Conservation (phyloP, 2,888 invertebrate genomes). For the Hirtodrosophila confusa region DNA sequence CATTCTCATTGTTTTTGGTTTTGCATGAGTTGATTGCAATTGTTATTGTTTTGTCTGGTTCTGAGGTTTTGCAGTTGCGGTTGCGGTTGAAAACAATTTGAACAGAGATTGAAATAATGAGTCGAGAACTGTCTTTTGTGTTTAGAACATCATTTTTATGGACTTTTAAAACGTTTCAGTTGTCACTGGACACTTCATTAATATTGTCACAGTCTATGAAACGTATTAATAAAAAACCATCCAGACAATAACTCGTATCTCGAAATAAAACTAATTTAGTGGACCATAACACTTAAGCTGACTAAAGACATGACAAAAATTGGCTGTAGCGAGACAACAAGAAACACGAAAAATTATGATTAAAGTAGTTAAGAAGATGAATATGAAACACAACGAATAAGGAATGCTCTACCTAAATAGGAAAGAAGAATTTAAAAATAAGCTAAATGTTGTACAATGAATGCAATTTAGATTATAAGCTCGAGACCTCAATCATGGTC, state of each 20-base stretch:
- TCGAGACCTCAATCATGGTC: too few relatives aligned
- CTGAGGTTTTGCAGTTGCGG: conserved; percentile 9
- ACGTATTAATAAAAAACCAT: conserved; percentile 29
- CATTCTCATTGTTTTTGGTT: conserved; percentile 10
- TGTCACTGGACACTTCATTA: conserved; percentile 53
- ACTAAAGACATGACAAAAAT: conserved; percentile 64
- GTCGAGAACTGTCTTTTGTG: conserved; percentile 2
- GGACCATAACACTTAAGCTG: conserved; percentile 74
- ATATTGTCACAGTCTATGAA: conserved; percentile 46
- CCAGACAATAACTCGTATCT: conserved; percentile 8
- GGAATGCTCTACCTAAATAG: conserved; percentile 16
- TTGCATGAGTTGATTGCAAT: conserved; percentile 43
- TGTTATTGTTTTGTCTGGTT: conserved; percentile 34
- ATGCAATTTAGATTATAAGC: too few relatives aligned
- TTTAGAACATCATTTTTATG: conserved; percentile 6
- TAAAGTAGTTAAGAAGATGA: conserved; percentile 8
- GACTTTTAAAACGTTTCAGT: conserved; percentile 3
- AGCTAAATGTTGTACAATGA: too few relatives aligned
- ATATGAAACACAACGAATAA: conserved; percentile 31
- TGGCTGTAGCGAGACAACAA: conserved; percentile 24
- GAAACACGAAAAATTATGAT: conserved; percentile 35
- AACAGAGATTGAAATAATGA: conserved; percentile 14
- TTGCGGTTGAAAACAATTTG: conserved; percentile 30
- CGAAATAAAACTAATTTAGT: conserved; percentile 62
- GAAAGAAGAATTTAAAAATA: background rate